Base-by-base conservation (phyloP, 2,113 vertebrate species). In the Atractosteus spatula region DNA sequence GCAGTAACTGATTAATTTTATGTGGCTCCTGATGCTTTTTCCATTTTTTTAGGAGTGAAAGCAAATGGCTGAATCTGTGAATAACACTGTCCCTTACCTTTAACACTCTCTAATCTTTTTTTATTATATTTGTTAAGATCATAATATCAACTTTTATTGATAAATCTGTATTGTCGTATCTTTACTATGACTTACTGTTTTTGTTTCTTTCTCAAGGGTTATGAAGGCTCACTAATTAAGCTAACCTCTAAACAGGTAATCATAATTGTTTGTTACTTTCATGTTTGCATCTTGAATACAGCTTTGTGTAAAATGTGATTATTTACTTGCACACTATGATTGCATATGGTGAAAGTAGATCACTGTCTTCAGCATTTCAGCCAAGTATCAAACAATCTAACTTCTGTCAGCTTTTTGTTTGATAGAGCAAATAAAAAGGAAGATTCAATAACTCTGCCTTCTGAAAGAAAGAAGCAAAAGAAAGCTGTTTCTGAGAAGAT, bases 221-320 rank as follows among this genome's bases (percentile, higher is more conserved):
- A 76, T 66, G 74, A 76, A 63, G 74, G 74, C 8, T 76, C 74
- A 56, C 66, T 76, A 41, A 76, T 76, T 57, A 76, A 76, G 17
- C 74, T 76, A 44, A 76, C 74, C 41, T 76, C 74, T 14, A 76
- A 76, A 59, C 91, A 92, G 90, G 90, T 92, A 82, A 67, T 62
- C 16, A 55, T 42, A 2, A 10, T 59, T 12, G 3, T 42, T 41
- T 56, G 12, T 12, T 29, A 7, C 8, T 29, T 57, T 11, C 47
- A 12, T 51, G 47, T 10, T 51, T 7, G 10, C 47, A 7, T 5
- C 10, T 10, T 51, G 47, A 7, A 51, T 51, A 51, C 47, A 10
- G 47, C 10, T 51, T 5, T 51, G 5, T 51, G 47, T 43, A 42
- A 43, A 8, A 7, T 41, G 45, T 29, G 29, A 29, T 47, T 17